Conservation (phyloP, 1,140 invertebrate species). For the Drosophila nikananu region DNA sequence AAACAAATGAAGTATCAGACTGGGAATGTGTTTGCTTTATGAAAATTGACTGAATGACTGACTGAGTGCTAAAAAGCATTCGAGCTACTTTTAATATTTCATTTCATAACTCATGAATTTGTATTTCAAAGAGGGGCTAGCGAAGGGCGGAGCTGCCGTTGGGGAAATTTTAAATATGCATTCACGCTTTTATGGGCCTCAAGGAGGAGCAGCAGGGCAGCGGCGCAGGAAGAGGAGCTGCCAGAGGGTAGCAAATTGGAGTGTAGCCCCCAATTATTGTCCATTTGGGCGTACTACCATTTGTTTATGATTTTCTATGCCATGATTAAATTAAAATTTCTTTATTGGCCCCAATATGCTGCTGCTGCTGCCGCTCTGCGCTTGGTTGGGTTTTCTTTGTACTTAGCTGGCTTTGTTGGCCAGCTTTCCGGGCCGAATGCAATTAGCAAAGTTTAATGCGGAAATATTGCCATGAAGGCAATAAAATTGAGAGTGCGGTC, state of each 20-base stretch:
- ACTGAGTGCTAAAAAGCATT: slow-evolving; percentile 55
- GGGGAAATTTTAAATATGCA: slow-evolving; percentile 68
- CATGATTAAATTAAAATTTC: slow-evolving; percentile 79
- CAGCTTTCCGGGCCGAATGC: slow-evolving; percentile 42
- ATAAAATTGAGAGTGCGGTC: slow-evolving; percentile 51
- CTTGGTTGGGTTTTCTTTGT: slow-evolving; percentile 52
- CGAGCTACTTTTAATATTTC: slow-evolving; percentile 72
- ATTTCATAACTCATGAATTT: slow-evolving; percentile 78
- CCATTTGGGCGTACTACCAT: slow-evolving; percentile 47
- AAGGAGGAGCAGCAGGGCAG: not conserved
- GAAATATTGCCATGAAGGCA: slow-evolving; percentile 52
- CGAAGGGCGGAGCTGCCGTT: not conserved
- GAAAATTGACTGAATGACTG: slow-evolving; percentile 60
- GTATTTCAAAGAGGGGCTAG: slow-evolving; percentile 54
- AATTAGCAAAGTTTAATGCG: slow-evolving; percentile 63
- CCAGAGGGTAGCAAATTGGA: not conserved
- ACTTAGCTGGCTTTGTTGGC: slow-evolving; percentile 10
- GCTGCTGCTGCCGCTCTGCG: slow-evolving; percentile 11
- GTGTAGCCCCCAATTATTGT: slow-evolving; percentile 49
- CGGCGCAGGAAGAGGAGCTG: not conserved
- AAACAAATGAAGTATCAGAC: slow-evolving; percentile 80
- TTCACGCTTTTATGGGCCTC: slow-evolving; percentile 58
- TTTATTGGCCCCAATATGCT: slow-evolving; percentile 63
- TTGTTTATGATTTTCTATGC: slow-evolving; percentile 63
- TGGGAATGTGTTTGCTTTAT: slow-evolving; percentile 53